Conservation (phyloP, 2,113 vertebrate species). For the Rana temporaria region DNA sequence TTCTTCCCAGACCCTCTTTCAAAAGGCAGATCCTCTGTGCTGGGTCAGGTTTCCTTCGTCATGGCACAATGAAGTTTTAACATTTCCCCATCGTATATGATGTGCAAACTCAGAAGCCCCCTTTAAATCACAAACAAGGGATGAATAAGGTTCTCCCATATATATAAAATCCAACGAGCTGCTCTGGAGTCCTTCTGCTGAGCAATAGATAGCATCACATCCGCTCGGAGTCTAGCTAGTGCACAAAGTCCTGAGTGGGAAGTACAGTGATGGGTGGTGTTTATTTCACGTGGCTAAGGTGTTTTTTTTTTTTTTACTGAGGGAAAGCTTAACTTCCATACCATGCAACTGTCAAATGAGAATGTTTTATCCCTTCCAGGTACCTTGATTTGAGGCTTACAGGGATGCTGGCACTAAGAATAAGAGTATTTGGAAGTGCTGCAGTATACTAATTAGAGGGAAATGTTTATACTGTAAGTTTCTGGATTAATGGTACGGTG, state of each 20-base stretch:
- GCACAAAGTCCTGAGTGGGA: constrained; percentile 15
- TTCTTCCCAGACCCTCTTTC: constrained; percentile 1
- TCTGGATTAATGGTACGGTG: too few species aligned
- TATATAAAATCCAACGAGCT: too few species aligned
- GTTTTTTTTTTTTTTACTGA: background rate
- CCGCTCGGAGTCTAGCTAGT: constrained; percentile 16
- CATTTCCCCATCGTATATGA: background rate
- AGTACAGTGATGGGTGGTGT: constrained; percentile 22
- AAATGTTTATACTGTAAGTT: too few species aligned
- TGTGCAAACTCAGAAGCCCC: background rate
- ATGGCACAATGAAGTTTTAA: background rate
- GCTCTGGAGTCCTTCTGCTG: background rate
- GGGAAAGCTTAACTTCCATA: constrained; percentile 13
- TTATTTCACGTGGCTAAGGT: constrained; percentile 23
- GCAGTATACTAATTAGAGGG: too few species aligned
- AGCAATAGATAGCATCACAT: constrained; percentile 2
- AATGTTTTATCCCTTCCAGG: too few species aligned
- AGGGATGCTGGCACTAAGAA: too few species aligned
- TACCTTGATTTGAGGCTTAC: too few species aligned
- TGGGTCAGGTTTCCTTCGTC: constrained; percentile 10
- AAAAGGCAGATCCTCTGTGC: background rate
- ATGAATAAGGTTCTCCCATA: too few species aligned
- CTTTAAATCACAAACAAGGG: background rate
- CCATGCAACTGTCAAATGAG: background rate
- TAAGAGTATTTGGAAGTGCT: too few species aligned